Evolutionary conservation across 1,140 invertebrate species (phyloP).

Genomic region (Bombus terrestris): DNA sequence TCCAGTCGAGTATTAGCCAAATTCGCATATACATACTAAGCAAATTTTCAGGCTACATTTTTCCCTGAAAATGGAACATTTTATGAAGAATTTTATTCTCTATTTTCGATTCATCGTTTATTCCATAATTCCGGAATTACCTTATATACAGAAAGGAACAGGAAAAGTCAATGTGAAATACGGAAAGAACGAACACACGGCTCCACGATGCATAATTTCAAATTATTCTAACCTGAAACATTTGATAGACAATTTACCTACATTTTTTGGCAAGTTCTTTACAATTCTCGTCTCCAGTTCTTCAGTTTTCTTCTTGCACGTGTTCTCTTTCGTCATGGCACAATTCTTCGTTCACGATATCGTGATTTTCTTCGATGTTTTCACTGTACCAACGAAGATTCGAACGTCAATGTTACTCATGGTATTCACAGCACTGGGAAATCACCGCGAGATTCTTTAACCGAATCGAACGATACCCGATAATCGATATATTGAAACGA

Average conservation of each 20-base stretch:
- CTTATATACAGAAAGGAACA: background rate
- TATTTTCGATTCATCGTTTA: background rate
- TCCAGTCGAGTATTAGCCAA: background rate
- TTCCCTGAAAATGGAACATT: background rate
- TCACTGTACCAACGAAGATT: background rate
- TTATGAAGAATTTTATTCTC: background rate
- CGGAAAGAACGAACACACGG: background rate
- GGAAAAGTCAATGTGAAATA: background rate
- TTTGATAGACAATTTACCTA: background rate
- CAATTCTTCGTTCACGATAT: background rate
- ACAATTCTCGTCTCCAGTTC: too few relatives aligned
- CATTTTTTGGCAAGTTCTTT: background rate
- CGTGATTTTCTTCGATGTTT: background rate
- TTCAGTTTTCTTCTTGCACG: background rate
- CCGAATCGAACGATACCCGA: background rate
- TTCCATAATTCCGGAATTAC: background rate
- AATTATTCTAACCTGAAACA: background rate
- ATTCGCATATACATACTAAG: background rate
- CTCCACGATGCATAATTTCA: background rate
- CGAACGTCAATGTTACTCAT: background rate
- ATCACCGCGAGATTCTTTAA: background rate
- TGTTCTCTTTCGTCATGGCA: background rate
- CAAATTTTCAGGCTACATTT: background rate
- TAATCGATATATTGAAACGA: conserved; percentile 10
- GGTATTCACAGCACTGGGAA: background rate